phyloP scores from a whole-genome alignment of 2,113 vertebrate species.

The Sylvicapra grimmia region DNA sequence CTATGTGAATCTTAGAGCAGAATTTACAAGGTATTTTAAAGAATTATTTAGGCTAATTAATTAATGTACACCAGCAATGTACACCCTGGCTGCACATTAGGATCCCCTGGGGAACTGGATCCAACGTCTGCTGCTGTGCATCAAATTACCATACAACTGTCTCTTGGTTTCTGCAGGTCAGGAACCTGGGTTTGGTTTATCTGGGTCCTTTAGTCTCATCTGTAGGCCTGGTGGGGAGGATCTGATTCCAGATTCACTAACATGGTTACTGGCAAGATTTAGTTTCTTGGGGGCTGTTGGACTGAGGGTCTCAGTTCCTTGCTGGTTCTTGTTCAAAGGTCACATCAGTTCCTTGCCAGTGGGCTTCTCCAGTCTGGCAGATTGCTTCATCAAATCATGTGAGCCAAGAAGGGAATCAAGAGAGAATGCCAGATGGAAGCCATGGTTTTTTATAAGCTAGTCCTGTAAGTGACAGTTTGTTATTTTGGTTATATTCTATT shows the following conservation, averaged over 20 bases:
- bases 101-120: neutral
- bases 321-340: neutral
- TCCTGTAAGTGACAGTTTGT: neutral
- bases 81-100: neutral
- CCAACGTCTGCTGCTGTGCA: neutral
- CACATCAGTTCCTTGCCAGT: neutral
- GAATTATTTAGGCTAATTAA: neutral
- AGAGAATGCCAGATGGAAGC: neutral
- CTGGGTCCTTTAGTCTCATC: neutral
- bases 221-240: neutral
- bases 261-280: neutral
- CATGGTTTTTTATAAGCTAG: neutral
- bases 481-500: neutral
- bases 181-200: neutral
- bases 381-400: neutral
- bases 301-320: neutral
- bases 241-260: neutral
- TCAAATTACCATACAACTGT: neutral
- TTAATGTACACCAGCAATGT: neutral
- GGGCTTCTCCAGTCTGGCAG: neutral
- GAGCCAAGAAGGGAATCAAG: neutral
- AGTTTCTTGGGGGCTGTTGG: neutral
- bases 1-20: neutral
- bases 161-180: neutral
- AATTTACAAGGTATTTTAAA: neutral